Conservation (phyloP, 2,797 vertebrate genomes). For the Alectoris magna region DNA sequence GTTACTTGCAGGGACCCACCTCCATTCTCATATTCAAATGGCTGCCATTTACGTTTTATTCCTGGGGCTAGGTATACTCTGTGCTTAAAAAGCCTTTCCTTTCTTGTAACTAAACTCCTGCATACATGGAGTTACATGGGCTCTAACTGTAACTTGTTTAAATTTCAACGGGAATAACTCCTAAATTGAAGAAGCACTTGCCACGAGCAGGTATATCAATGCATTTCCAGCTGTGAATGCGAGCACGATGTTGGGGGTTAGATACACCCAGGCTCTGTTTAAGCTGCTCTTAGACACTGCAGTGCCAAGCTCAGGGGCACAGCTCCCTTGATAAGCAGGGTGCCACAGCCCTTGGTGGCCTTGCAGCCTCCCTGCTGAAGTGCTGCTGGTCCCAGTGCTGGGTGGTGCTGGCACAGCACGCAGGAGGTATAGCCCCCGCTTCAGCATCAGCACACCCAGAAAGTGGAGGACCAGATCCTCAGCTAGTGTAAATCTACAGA, state of each 20-base stretch:
- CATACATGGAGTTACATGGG: background rate
- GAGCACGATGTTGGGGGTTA: background rate
- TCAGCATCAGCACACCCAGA: background rate
- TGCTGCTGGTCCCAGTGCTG: background rate
- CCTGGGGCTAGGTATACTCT: background rate
- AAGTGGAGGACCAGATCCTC: background rate
- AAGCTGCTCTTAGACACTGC: background rate
- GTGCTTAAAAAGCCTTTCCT: background rate
- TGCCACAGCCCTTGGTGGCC: background rate
- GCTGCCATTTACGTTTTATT: background rate
- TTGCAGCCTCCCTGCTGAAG: background rate
- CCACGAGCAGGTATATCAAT: background rate
- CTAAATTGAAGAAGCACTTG: background rate
- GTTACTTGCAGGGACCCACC: background rate
- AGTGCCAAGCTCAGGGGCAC: background rate
- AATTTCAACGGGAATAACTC: background rate
- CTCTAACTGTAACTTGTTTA: background rate
- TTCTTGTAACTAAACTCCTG: background rate
- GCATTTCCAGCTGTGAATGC: background rate
- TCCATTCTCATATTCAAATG: background rate
- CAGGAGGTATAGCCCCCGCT: background rate
- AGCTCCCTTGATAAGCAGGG: background rate
- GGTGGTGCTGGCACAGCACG: accelerated
- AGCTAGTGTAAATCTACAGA: slow-evolving; percentile 1
- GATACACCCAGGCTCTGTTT: background rate